phyloP scores from a whole-genome alignment of 2,888 invertebrate genomes.

The Plagodis pulveraria region DNA sequence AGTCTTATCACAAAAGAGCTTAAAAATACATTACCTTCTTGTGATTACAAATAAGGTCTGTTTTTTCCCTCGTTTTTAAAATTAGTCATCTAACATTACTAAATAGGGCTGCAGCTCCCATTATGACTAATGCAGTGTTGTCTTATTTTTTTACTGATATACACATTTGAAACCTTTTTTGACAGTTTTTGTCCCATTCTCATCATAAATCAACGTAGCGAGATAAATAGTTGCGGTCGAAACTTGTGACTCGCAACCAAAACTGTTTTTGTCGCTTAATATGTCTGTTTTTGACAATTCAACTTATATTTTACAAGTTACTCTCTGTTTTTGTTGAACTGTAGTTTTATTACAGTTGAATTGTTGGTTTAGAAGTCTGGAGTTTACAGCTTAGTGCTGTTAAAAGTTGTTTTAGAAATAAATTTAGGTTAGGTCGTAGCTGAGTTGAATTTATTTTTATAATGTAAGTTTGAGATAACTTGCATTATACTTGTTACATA shows the following conservation, averaged over 20 bases:
- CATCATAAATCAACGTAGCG: conserved; percentile 27
- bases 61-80: too few species aligned
- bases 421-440: too few species aligned
- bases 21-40: too few species aligned
- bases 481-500: too few species aligned
- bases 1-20: too few species aligned
- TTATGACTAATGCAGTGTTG: too few species aligned
- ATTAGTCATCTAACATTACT: too few species aligned
- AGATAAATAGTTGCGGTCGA: conserved; percentile 12
- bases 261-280: conserved; percentile 19
- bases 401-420: neutral
- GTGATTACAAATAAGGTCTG: too few species aligned
- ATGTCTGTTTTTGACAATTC: conserved; percentile 2
- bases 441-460: too few species aligned
- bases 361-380: conserved; percentile 5
- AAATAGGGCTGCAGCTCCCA: too few species aligned
- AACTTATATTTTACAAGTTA: conserved; percentile 4
- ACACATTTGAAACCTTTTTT: conserved; percentile 14
- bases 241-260: conserved; percentile 14
- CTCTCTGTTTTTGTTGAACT: conserved; percentile 11
- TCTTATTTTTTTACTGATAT: conserved; percentile 5
- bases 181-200: conserved; percentile 16
- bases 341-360: conserved; percentile 8
- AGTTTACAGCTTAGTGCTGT: neutral
- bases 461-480: too few species aligned